Percentiles rank a stretch among this genome's conserved stretches.
Conservation (phyloP, 2,888 invertebrate genomes). For the Julus scandinavius region DNA sequence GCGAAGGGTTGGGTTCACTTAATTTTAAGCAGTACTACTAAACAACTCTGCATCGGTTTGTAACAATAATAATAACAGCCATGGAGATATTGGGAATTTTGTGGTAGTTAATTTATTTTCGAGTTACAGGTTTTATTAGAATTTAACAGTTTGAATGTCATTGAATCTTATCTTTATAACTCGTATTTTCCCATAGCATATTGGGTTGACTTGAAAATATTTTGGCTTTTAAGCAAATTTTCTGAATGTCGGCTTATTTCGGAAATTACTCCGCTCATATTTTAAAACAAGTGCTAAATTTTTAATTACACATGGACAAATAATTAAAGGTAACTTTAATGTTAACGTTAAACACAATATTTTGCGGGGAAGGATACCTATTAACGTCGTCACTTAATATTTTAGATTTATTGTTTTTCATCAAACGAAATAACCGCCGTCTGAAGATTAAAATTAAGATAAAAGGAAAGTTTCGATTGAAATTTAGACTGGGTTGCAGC, state of each 20-base stretch:
- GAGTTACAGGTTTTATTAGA: not conserved
- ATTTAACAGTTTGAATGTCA: not conserved
- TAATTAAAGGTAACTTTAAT: not conserved
- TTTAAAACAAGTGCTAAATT: not conserved
- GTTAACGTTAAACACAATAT: no score
- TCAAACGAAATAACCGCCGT: no score
- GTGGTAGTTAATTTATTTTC: not conserved
- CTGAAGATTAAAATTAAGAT: no score
- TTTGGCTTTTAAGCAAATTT: not conserved
- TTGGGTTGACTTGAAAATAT: not conserved
- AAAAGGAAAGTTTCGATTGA: no score
- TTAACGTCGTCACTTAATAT: no score
- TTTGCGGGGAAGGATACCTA: no score
- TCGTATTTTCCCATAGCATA: not conserved
- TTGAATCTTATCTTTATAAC: conserved; percentile 13
- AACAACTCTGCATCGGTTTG: not conserved
- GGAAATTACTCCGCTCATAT: not conserved
- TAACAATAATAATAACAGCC: not conserved
- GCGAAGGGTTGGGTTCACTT: not conserved
- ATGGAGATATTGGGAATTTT: not conserved
- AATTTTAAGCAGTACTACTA: not conserved
- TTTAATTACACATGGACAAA: not conserved
- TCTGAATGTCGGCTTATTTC: not conserved
- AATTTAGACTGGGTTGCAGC: no score
- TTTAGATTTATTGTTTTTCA: no score